Conservation (phyloP, 1,140 invertebrate species). For the Penaeus japonicus region DNA sequence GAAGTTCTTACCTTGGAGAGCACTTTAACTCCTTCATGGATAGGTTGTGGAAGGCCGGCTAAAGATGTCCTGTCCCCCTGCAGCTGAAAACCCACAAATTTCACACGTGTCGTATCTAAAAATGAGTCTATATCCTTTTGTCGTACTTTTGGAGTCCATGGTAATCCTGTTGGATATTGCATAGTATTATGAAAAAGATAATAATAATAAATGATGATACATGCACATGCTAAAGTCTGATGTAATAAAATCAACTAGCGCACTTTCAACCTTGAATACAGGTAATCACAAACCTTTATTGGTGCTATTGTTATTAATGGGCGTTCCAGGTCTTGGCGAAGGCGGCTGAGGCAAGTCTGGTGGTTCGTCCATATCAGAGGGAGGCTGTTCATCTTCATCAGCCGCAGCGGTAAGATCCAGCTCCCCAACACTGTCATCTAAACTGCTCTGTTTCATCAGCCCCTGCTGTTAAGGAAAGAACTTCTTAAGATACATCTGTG, state of each 20-base stretch:
- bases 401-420: constrained; percentile 66
- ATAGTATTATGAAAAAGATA: too few relatives aligned
- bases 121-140: constrained; percentile 92
- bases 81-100: constrained; percentile 94
- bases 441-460: constrained; percentile 91
- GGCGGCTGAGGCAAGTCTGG: constrained; percentile 65
- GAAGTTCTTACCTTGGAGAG: constrained; percentile 65
- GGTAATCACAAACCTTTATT: constrained; percentile 57
- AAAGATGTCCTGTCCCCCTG: constrained; percentile 85
- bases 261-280: too few relatives aligned
- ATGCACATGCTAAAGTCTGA: too few relatives aligned
- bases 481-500: neutral
- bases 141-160: constrained; percentile 96
- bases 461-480: constrained; percentile 67
- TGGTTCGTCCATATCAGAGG: constrained; percentile 61
- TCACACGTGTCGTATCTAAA: constrained; percentile 87
- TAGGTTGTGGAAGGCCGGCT: constrained; percentile 91
- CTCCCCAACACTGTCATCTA: constrained; percentile 84
- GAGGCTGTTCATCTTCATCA: constrained; percentile 62
- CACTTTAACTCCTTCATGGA: constrained; percentile 92
- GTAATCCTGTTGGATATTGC: constrained; percentile 70
- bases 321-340: constrained; percentile 68
- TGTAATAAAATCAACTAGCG: too few relatives aligned
- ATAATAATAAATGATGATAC: too few relatives aligned
- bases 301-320: constrained; percentile 62